Conservation (phyloP, 1,140 invertebrate genomes). For the Lordiphosa clarofinis region DNA sequence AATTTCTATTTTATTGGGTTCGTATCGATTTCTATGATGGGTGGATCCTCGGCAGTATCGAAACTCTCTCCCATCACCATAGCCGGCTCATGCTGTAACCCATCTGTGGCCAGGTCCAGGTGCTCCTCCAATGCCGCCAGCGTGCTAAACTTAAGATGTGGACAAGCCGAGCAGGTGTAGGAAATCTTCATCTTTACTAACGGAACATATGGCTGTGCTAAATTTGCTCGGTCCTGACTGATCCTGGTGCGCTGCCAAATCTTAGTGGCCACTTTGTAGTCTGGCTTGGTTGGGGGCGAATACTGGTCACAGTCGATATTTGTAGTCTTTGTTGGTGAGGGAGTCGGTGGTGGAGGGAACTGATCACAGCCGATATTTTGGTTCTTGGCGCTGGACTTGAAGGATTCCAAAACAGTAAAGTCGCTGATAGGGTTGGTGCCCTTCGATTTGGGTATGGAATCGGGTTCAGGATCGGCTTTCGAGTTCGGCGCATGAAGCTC, state of each 20-base stretch:
- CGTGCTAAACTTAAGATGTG: background rate
- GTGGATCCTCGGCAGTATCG: background rate
- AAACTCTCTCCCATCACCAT: background rate
- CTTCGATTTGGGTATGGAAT: background rate
- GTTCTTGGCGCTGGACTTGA: background rate
- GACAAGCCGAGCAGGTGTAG: constrained; percentile 2
- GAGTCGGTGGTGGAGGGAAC: too few relatives aligned
- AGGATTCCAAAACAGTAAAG: background rate
- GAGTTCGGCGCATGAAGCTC: constrained; percentile 6
- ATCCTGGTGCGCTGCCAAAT: background rate
- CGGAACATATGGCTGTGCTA: background rate
- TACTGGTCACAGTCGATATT: background rate
- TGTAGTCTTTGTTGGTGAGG: background rate
- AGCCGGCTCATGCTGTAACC: background rate
- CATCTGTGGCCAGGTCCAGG: background rate
- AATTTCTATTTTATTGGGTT: background rate
- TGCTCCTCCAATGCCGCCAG: background rate
- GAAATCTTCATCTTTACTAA: background rate
- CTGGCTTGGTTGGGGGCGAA: too few relatives aligned
- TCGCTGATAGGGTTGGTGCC: background rate
- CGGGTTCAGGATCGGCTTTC: background rate
- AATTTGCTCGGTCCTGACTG: background rate
- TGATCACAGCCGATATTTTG: background rate
- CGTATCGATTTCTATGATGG: background rate
- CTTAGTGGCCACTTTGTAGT: too few relatives aligned